Evolutionary conservation across 2,113 vertebrate genomes (phyloP), one percentile per base, ranked within the genome.

Genomic region (Brachionichthys hirsutus): DNA sequence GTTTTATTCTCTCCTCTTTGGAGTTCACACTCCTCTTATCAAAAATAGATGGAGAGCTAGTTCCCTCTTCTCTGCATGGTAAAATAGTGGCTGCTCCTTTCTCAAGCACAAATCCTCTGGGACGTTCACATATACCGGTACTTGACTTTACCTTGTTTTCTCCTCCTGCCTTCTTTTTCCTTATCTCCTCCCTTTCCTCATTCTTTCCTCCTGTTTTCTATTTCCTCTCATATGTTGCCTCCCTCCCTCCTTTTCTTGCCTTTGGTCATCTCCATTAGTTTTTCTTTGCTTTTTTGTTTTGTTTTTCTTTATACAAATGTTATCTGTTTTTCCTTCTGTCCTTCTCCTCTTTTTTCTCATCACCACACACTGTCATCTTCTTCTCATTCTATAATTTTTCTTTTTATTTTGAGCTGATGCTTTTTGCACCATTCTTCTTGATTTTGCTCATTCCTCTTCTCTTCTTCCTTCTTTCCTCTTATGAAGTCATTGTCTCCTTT

Each of bases 1-100:
- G 55, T 69, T 80, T 77, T 69, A 78, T 56, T 55, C 56, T 17
- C 3, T 11, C 0, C 3, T 54, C 73, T 73, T 69, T 76, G 55
- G 64, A 62, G 19, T 45, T 45, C 13, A 12, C 3, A 17, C 54
- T 64, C 59, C 42, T 72, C 63, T 45, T 19, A 54, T 83, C 34
- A 75, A 78, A 78, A 75, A 75, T 50, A 42, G 9, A 83, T 66
- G 30, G 13, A 20, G 44, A 2, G 51, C 66, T 62, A 6, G 64
- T 35, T 30, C 46, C 34, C 62, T 38, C 14, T 50, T 49, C 20
- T 19, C 56, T 30, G 8, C 43, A 18, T 35, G 44, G 16, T 43
- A 16, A 57, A 56, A 16, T 8, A 12, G 3, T 55, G 49, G 47
- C 73, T 71, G 65, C 66, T 67, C 73, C 66, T 70, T 59, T 73